These are phyloP conservation scores for Callosobruchus maculatus DNA, from an alignment of 2,888 invertebrate genomes.

Conservation along the genomic window DNA sequence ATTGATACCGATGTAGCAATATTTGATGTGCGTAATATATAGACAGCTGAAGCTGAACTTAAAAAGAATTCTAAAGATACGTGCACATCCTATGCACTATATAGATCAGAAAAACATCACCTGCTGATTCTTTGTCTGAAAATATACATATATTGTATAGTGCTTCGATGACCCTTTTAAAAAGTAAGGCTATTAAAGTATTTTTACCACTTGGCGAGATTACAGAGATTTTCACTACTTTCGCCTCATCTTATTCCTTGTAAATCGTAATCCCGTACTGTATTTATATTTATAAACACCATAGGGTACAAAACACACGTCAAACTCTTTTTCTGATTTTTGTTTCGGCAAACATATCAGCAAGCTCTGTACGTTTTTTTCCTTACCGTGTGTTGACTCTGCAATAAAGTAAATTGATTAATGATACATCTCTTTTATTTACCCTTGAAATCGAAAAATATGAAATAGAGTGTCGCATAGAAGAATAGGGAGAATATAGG, in stretches of 20 bases:
- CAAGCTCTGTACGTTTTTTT: slow-evolving; percentile 8
- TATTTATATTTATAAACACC: neutral
- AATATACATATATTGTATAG: no score
- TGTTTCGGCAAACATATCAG: slow-evolving; percentile 38
- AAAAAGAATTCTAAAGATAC: no score
- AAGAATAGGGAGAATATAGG: neutral
- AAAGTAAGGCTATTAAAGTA: no score
- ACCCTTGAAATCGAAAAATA: neutral
- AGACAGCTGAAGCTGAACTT: no score
- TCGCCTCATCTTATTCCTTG: neutral
- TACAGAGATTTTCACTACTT: neutral
- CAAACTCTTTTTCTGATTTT: slow-evolving; percentile 8
- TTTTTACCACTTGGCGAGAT: no score
- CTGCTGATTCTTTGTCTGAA: no score
- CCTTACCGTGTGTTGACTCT: slow-evolving; percentile 1
- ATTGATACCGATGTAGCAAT: no score
- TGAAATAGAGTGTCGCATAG: neutral
- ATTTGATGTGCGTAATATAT: no score
- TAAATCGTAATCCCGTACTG: neutral
- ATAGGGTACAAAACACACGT: neutral
- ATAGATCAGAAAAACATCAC: no score
- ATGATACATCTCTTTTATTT: neutral
- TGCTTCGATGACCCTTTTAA: no score
- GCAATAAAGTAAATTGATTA: neutral
- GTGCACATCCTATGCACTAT: no score